A percentile compares a stretch with the other conserved stretches of the same genome.
phyloP scores from a whole-genome alignment of 2,797 vertebrate genomes.

The Pangasius krempfi region DNA sequence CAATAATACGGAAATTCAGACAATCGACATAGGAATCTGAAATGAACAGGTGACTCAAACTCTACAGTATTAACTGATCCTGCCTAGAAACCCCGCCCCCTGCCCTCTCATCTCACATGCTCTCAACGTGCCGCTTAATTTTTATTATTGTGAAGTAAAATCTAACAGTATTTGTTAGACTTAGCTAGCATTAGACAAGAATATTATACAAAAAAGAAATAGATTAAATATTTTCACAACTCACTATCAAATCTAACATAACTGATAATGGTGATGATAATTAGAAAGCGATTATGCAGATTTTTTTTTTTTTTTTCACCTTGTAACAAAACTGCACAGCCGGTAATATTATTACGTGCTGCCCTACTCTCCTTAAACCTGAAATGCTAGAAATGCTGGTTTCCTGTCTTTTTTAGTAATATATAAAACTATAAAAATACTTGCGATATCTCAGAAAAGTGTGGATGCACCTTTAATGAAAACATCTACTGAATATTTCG shows the following conservation, averaged over 20 bases:
- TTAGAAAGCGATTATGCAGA: neutral
- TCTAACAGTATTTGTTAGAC: neutral
- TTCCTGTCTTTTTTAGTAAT: neutral
- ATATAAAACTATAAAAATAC: no score
- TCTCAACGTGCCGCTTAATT: neutral
- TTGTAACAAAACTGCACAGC: neutral
- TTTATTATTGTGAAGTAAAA: neutral
- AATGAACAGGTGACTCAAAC: neutral
- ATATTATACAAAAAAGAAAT: neutral
- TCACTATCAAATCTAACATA: neutral
- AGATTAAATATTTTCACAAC: neutral
- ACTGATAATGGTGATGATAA: neutral
- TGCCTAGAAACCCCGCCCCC: neutral
- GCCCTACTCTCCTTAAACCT: neutral
- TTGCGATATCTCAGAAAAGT: no score
- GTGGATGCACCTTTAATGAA: neutral
- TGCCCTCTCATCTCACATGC: neutral
- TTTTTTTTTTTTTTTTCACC: no score
- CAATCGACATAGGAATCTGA: neutral
- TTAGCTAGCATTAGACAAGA: neutral
- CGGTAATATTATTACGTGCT: neutral
- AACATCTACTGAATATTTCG: neutral
- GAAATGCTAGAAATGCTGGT: neutral
- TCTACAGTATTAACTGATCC: neutral
- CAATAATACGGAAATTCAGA: no score